These are phyloP conservation scores for Galeruca laticollis DNA, from an alignment of 2,888 invertebrate species.

Conservation along the genomic window DNA sequence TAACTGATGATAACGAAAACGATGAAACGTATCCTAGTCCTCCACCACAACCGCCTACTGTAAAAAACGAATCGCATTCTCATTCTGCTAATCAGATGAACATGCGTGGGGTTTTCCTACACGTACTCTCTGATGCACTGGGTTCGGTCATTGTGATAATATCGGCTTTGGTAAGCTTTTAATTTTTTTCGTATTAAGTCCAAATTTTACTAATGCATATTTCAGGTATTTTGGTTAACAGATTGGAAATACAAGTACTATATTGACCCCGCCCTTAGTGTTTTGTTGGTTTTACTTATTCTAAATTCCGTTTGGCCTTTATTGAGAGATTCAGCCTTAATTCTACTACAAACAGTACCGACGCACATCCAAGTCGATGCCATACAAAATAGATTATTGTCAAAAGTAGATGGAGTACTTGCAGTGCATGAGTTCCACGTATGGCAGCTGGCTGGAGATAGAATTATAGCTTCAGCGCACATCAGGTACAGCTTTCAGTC, in stretches of 20 bases:
- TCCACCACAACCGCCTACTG: constrained; percentile 58
- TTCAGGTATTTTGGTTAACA: constrained; percentile 76
- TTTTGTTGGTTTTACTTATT: constrained; percentile 88
- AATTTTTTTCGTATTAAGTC: neutral
- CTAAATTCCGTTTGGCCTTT: constrained; percentile 92
- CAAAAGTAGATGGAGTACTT: constrained; percentile 92
- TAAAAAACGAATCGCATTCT: constrained; percentile 61
- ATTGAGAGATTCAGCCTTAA: constrained; percentile 92
- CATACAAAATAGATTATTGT: constrained; percentile 86
- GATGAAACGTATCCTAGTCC: constrained; percentile 73
- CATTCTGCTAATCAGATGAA: constrained; percentile 88
- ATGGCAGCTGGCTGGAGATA: constrained; percentile 97
- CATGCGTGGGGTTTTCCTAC: constrained; percentile 99
- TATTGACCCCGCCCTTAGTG: constrained; percentile 94
- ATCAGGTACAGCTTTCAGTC: constrained; percentile 74
- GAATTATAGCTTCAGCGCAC: constrained; percentile 97
- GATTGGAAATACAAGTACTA: constrained; percentile 86
- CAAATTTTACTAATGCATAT: neutral
- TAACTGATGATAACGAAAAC: constrained; percentile 81
- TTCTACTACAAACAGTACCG: constrained; percentile 97
- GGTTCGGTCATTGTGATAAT: constrained; percentile 93
- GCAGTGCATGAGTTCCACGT: constrained; percentile 99
- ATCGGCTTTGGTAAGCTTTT: constrained; percentile 72
- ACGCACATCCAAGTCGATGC: constrained; percentile 96
- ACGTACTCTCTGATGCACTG: constrained; percentile 96